Evolutionary conservation across 2,113 vertebrate genomes (phyloP).

Genomic region (Cololabis saira): DNA sequence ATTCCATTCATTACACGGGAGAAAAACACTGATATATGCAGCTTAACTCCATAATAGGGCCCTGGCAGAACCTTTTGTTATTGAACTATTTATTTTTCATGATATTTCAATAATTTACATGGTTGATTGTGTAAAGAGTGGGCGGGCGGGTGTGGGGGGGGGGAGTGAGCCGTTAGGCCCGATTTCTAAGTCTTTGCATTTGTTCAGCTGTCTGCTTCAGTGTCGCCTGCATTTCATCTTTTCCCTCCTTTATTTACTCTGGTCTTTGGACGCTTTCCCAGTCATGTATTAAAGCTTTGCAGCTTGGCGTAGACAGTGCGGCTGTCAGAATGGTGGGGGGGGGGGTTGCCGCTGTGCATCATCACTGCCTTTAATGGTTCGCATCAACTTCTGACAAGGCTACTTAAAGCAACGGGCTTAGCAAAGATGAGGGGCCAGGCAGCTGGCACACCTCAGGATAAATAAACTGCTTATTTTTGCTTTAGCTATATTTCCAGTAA

Average conservation of each 20-base stretch:
- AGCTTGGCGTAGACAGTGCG: constrained; percentile 64
- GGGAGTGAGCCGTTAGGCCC: constrained; percentile 66
- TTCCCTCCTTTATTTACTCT: constrained; percentile 72
- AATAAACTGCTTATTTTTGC: constrained; percentile 63
- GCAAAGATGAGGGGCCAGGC: constrained; percentile 52
- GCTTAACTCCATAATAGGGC: constrained; percentile 71
- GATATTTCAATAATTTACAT: constrained; percentile 77
- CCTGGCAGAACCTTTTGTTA: constrained; percentile 63
- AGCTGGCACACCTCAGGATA: constrained; percentile 42
- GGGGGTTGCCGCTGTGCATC: constrained; percentile 40
- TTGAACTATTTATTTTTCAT: constrained; percentile 77
- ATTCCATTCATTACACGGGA: constrained; percentile 40
- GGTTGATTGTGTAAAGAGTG: constrained; percentile 74
- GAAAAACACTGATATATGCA: constrained; percentile 49
- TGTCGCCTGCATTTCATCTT: constrained; percentile 74
- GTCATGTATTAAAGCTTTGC: constrained; percentile 72
- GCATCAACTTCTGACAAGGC: constrained; percentile 71
- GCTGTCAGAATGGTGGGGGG: constrained; percentile 53
- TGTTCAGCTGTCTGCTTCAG: constrained; percentile 77
- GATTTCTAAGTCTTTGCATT: constrained; percentile 78
- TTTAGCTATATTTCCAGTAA: constrained; percentile 42
- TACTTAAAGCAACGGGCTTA: constrained; percentile 65
- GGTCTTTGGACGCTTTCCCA: constrained; percentile 74
- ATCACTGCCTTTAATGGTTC: constrained; percentile 68
- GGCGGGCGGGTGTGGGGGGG: constrained; percentile 51